Conservation (phyloP, 1,140 invertebrate genomes). For the Dufourea novaeangliae region DNA sequence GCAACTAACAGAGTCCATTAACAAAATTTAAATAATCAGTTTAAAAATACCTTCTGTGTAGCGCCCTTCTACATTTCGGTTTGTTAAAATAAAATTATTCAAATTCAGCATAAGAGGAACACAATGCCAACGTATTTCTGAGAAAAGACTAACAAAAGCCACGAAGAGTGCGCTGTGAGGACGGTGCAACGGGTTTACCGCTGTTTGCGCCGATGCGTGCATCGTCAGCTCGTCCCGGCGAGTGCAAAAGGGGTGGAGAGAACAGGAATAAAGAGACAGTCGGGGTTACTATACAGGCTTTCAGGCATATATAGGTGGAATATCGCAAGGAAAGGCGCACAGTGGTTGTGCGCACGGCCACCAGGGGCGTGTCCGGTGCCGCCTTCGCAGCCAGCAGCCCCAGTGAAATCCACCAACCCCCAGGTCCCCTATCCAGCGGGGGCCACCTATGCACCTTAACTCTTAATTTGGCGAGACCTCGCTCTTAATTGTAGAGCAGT, state of each 20-base stretch:
- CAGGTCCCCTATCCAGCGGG: constrained; percentile 55
- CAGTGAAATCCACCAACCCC: constrained; percentile 70
- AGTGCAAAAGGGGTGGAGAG: constrained; percentile 64
- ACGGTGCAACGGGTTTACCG: constrained; percentile 46
- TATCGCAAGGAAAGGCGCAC: constrained; percentile 74
- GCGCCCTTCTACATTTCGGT: no score
- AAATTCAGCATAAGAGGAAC: constrained; percentile 53
- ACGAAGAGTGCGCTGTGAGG: constrained; percentile 38
- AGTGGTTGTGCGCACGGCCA: constrained; percentile 76
- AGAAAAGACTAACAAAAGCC: constrained; percentile 54
- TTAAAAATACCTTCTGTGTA: no score
- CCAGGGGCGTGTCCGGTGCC: constrained; percentile 78
- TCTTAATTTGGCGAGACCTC: constrained; percentile 73
- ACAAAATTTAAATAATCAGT: no score
- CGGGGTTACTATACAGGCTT: constrained; percentile 66
- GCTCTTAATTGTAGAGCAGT: constrained; percentile 73
- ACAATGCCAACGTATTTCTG: constrained; percentile 57
- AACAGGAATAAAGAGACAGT: constrained; percentile 68
- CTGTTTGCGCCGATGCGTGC: constrained; percentile 60
- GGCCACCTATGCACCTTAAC: constrained; percentile 76
- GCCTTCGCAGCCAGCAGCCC: constrained; percentile 71
- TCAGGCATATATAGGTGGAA: constrained; percentile 69
- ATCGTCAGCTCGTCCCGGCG: constrained; percentile 53
- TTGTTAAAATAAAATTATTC: no score
- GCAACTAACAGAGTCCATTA: no score